Base-by-base conservation (phyloP, 2,113 vertebrate species). In the Speoplatyrhinus poulsoni region DNA sequence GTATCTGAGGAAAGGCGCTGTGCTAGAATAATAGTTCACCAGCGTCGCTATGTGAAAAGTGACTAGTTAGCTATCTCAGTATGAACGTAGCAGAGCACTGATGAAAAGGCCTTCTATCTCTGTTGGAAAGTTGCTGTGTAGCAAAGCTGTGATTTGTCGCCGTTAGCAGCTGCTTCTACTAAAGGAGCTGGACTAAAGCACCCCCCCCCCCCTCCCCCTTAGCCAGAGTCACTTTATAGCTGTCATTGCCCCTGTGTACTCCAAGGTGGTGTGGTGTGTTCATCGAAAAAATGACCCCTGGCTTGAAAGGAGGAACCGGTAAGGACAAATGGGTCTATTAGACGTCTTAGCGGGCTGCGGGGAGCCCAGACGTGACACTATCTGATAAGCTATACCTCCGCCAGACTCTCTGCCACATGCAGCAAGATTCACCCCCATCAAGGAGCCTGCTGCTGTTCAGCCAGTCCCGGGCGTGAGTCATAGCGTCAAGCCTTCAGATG, bases 141-240 rank as follows among this genome's bases (percentile, higher is more conserved):
- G 84, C 80, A 82, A 54, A 82, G 77, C 73, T 82, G 79, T 81
- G 80, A 82, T 85, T 84, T 86, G 85, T 84, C 83, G 84, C 80
- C 79, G 84, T 86, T 81, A 85, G 84, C 72, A 73, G 80, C 65
- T 67, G 59, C 73, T 85, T 83, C 66, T 83, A 85, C 85, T 82
- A 76, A 84, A 85, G 80, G 82, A 80, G 65, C 69, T 79, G 56
- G 58, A 81, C 78, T 80, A 77, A 89, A 86, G 79, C 80, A 85
- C 85, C 85, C 80, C 12, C 11, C n/a, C n/a, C n/a, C 50, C 7
- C 36, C 87, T 81, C 88, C 82, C 80, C 82, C 82, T 85, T 72
- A 86, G 85, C 62, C n/a, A 41, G 13, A 55, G 52, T 78, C 82
- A 85, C 86, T 86, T 86, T 85, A 82, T 84, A 84, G 80, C 85